Evolutionary conservation across 1,140 invertebrate genomes (phyloP).

Genomic region (fruit fly (Drosophila melanogaster)): DNA sequence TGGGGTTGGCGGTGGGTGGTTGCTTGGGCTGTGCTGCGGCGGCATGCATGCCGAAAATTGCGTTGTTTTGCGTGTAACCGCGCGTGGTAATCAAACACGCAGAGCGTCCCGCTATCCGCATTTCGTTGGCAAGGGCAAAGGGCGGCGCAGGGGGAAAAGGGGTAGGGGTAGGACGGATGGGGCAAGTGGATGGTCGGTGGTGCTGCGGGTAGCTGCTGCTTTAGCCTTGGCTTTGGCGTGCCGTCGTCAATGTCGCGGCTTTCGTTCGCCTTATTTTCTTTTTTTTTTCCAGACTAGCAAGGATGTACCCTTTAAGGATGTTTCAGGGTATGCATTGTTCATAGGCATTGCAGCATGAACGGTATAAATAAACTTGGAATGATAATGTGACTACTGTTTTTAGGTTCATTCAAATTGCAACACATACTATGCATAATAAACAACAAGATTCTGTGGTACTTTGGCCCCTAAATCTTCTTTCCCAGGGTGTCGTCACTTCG

Average conservation of each 20-base stretch:
- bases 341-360: too few species aligned
- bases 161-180: neutral
- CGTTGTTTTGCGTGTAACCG: slow-evolving; percentile 84
- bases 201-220: slow-evolving; percentile 6
- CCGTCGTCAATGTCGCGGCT: slow-evolving; percentile 42
- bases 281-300: slow-evolving; percentile 22
- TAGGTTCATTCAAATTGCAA: too few species aligned
- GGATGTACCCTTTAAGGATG: neutral
- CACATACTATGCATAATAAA: too few species aligned
- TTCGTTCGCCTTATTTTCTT: slow-evolving; percentile 10
- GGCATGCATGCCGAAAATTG: slow-evolving; percentile 83
- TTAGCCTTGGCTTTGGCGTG: slow-evolving; percentile 48
- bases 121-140: slow-evolving; percentile 1
- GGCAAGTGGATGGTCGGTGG: slow-evolving; percentile 1
- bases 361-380: too few species aligned
- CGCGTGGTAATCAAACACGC: slow-evolving; percentile 84
- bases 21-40: slow-evolving; percentile 28
- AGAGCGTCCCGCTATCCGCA: slow-evolving; percentile 40
- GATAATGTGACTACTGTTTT: neutral
- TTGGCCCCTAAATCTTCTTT: too few species aligned
- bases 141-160: neutral
- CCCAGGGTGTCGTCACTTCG: too few species aligned
- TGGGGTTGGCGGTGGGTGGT: slow-evolving; percentile 7
- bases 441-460: too few species aligned
- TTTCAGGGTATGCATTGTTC: neutral